Percentiles rank a stretch among this genome's conserved stretches.
phyloP scores from a whole-genome alignment of 2,888 invertebrate genomes.

The Piscicola geometra region DNA sequence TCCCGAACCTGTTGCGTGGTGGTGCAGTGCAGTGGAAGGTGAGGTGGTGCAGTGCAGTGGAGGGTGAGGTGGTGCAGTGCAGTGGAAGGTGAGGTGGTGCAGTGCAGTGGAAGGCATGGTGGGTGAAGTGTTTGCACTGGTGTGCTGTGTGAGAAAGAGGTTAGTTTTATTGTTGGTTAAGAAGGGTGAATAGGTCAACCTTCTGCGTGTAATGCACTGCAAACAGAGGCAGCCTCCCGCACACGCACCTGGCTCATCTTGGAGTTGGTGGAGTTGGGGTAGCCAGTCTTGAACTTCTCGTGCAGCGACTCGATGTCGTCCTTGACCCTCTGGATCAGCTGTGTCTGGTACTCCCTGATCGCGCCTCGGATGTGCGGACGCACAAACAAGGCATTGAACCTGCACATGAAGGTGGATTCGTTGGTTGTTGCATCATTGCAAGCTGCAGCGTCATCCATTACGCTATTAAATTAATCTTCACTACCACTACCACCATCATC shows the following conservation, averaged over 20 bases:
- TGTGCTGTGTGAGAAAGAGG: not conserved
- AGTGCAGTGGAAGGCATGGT: not conserved
- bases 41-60: no score
- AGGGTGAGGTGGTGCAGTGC: no score
- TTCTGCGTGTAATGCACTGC: no score
- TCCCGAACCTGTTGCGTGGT: constrained; percentile 63
- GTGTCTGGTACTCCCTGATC: constrained; percentile 97
- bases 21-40: no score
- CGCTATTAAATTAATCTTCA: not conserved
- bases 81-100: constrained; percentile 48
- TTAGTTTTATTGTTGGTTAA: no score
- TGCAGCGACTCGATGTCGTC: constrained; percentile 96
- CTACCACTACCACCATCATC: not conserved
- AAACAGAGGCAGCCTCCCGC: no score
- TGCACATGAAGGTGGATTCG: no score
- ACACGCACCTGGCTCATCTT: constrained; percentile 78
- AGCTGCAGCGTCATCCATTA: not conserved
- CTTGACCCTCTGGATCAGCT: constrained; percentile 95
- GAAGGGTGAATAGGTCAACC: no score
- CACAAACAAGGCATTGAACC: constrained; percentile 94
- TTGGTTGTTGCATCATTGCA: not conserved
- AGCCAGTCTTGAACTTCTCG: constrained; percentile 96
- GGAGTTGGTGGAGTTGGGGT: constrained; percentile 87
- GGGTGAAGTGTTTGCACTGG: not conserved
- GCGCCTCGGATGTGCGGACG: constrained; percentile 97